Percentiles rank a stretch among this genome's conserved stretches.
These are phyloP conservation scores for Pachyrhynchus sulphureomaculatus DNA, from an alignment of 1,140 invertebrate genomes.

Conservation along the genomic window DNA sequence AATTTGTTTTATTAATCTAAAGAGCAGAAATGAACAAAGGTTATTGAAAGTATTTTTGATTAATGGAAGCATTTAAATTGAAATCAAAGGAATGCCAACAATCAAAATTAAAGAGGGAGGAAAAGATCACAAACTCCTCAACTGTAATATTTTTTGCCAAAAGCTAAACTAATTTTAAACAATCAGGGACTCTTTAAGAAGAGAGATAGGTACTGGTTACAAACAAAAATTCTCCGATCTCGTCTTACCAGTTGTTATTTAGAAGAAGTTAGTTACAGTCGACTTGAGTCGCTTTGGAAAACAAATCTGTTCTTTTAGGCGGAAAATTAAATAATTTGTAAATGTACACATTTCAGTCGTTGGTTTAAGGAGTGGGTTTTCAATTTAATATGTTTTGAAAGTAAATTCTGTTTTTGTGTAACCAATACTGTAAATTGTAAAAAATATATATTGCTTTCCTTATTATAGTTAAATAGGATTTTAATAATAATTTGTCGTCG, in stretches of 20 bases:
- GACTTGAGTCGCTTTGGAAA: slow-evolving; percentile 43
- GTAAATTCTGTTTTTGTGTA: background rate
- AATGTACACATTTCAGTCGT: slow-evolving; percentile 40
- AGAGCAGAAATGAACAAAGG: too few species aligned
- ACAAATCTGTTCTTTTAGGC: slow-evolving; percentile 46
- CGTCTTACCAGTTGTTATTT: slow-evolving; percentile 38
- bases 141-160: slow-evolving; percentile 15
- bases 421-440: too few species aligned
- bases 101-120: background rate
- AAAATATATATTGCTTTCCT: too few species aligned
- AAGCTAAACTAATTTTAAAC: slow-evolving; percentile 27
- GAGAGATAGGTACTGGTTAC: background rate
- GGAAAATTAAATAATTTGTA: slow-evolving; percentile 50
- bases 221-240: slow-evolving; percentile 3
- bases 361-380: slow-evolving; percentile 8
- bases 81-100: too few species aligned
- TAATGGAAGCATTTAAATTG: too few species aligned
- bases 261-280: slow-evolving; percentile 39
- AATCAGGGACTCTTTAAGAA: slow-evolving; percentile 9
- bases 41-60: too few species aligned
- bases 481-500: too few species aligned
- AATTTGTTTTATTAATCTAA: too few species aligned
- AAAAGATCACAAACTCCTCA: slow-evolving; percentile 10
- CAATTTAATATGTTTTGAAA: slow-evolving; percentile 23
- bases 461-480: too few species aligned